Evolutionary conservation across 2,113 vertebrate genomes (phyloP), one percentile per base, ranked within the genome.

Genomic region (Murina feae): DNA sequence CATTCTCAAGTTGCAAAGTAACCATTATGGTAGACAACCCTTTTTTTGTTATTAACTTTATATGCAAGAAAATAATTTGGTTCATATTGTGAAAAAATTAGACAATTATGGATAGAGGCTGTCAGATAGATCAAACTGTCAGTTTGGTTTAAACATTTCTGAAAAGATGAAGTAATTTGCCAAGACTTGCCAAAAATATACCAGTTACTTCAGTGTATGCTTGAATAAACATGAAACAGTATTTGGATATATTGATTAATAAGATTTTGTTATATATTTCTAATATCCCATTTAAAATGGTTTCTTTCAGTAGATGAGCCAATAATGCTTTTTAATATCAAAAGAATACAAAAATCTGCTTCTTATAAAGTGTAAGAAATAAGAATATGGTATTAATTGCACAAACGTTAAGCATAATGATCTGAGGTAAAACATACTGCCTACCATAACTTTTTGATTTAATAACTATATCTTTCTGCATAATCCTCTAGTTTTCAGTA

Each of bases 241-340:
- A 95, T 94, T 96, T 97, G 80, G 47, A 89, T 79, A 84, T 95
- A 65, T n/a, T 90, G 79, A 95, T 86, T 88, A 93, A 95, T 65
- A 87, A 93, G 5, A 84, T 76, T 89, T 71, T 95, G 42, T 72
- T 60, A 81, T 66, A 71, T 75, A 91, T 75, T 89, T 75, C 71
- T 66, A 80, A 88, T 49, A 58, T 75, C 80, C 18, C 81, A 89
- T 63, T 89, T 5, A 88, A 83, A 79, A 85, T 42, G 49, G 4
- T 81, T 91, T 66, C 5, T 79, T 1, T 89, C 89, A 68, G 37
- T 86, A 80, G 53, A 6, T 65, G 16, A 90, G 9, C 10, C 68
- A 94, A 37, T 74, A 80, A 88, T 92, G 30, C 6, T 78, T 89
- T 90, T 72, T 88, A 94, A 75, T 53, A 88, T 47, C 30, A 51